Evolutionary conservation across 2,888 invertebrate genomes (phyloP).

Genomic region (Aleiodes alternator): DNA sequence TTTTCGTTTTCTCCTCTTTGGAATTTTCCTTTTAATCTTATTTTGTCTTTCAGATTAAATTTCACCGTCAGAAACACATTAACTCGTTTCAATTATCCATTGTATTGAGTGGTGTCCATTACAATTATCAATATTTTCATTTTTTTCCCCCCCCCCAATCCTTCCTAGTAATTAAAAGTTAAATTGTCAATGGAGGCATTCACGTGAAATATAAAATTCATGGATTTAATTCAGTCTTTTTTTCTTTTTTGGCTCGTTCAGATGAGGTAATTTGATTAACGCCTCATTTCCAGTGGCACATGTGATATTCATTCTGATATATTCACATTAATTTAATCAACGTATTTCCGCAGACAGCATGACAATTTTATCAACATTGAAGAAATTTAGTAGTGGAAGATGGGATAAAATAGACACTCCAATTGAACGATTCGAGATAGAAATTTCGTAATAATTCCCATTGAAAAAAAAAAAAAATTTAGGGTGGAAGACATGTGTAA

Average conservation of each 20-base stretch:
- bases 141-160: background rate
- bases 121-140: no score
- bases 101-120: background rate
- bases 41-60: background rate
- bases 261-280: conserved; percentile 22
- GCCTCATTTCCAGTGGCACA: conserved; percentile 7
- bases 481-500: no score
- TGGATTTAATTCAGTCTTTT: conserved; percentile 6
- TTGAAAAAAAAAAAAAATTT: no score
- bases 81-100: conserved; percentile 4
- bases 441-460: no score
- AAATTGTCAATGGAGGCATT: conserved; percentile 14
- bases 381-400: background rate
- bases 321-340: conserved; percentile 20
- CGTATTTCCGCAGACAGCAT: conserved; percentile 4
- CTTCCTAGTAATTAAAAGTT: background rate
- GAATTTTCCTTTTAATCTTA: background rate
- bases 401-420: no score
- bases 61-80: conserved; percentile 14
- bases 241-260: background rate
- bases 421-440: no score
- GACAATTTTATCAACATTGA: conserved; percentile 18
- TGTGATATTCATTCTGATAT: conserved; percentile 11
- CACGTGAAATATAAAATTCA: conserved; percentile 7
- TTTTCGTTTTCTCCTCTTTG: background rate